Base-by-base conservation (phyloP, 2,113 vertebrate species). In the Esox niger region DNA sequence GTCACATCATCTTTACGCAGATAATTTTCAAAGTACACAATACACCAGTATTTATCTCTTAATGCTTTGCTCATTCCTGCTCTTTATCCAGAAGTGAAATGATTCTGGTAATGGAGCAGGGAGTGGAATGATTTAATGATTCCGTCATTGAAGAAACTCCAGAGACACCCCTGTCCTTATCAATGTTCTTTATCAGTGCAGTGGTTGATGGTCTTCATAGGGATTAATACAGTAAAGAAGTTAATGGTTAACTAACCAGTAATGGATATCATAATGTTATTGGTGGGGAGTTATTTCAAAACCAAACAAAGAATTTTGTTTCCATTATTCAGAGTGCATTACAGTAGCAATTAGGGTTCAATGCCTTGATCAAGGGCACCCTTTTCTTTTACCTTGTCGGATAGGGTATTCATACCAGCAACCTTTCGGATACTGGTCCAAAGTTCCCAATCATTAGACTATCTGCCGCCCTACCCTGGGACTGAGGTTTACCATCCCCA, bases 161-260 rank as follows among this genome's bases (percentile, higher is more conserved):
- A 63, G 9, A 5, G 30, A 25, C 25, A 47, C 47, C 30, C 15
- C 11, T 13, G 3, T 4, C 17, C 26, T 11, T 6, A 38, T 6
- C 35, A 38, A 52, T 17, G 5, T 52, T 31, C 46, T 77, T 79
- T 77, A 66, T 78, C 59, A 57, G 2, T 52, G 29, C 58, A 55
- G 64, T 33, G 17, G 69, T 60, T 59, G 58, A 59, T 75, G 21
- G 10, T 0, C 31, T 59, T 74, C 57, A 70, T 75, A 21, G 67
- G 20, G 68, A 70, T 1, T 21, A 21, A 1, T 20, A 21, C 33
- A 62, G 17, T 66, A 25, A n/a, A 2, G 23, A 31, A 54, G 76
- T 56, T 63, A 84, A 86, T 80, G 68, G 23, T 84, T 85, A 71
- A 81, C 71, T 8, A 30, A 33, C 65, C 27, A 2, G 8, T 64